These are phyloP conservation scores for Geopemphigus sp. DNA, from an alignment of 1,140 invertebrate species.

Conservation along the genomic window DNA sequence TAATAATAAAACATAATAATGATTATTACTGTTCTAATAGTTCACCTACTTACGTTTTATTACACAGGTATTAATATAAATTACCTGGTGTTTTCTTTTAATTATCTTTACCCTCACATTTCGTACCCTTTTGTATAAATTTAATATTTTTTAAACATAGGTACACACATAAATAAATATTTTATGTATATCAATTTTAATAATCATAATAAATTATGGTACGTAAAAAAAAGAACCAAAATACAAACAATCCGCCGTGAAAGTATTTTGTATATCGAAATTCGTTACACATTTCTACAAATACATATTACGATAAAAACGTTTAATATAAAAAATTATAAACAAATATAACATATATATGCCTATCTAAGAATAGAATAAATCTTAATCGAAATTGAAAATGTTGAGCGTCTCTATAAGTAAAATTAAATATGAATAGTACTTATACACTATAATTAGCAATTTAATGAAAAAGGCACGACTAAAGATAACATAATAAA, in stretches of 20 bases:
- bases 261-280: constrained; percentile 21
- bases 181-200: constrained; percentile 10
- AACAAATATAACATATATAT: constrained; percentile 20
- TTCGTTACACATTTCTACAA: constrained; percentile 33
- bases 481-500: constrained; percentile 40
- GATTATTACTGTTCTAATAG: constrained; percentile 25
- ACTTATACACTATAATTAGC: constrained; percentile 34
- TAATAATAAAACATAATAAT: constrained; percentile 7
- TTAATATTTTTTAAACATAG: neutral
- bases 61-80: constrained; percentile 29
- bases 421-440: constrained; percentile 36
- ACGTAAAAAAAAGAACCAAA: constrained; percentile 29
- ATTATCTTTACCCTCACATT: constrained; percentile 42
- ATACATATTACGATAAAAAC: constrained; percentile 7
- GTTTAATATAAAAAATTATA: constrained; percentile 19
- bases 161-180: constrained; percentile 30
- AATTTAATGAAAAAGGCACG: constrained; percentile 46
- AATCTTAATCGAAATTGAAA: constrained; percentile 43
- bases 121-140: constrained; percentile 36
- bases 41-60: constrained; percentile 23
- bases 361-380: constrained; percentile 40
- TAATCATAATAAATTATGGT: constrained; percentile 30
- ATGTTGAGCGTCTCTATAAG: constrained; percentile 47
- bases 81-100: constrained; percentile 32
- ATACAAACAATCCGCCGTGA: constrained; percentile 33